Conservation (phyloP, 1,140 invertebrate species). For the Augochlora pura region DNA sequence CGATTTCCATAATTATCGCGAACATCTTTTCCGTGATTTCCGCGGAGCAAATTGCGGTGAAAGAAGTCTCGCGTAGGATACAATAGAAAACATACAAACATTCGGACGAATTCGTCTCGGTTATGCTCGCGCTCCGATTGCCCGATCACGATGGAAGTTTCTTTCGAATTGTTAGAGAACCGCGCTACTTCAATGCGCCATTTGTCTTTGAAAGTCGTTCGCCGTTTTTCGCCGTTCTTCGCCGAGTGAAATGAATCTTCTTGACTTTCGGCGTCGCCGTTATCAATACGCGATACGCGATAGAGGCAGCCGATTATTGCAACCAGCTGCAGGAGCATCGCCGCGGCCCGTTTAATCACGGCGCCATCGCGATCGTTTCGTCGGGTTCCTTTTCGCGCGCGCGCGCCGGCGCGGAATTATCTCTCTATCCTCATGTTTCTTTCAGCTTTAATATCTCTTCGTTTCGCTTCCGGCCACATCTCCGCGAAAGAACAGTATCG, state of each 20-base stretch:
- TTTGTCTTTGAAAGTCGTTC: background rate
- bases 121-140: background rate
- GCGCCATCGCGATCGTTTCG: background rate
- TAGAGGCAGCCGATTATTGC: constrained; percentile 19
- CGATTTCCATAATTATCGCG: too few species aligned
- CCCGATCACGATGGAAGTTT: background rate
- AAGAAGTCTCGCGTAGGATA: too few species aligned
- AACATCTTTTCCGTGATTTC: too few species aligned
- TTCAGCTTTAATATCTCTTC: constrained; percentile 41
- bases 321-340: constrained; percentile 33
- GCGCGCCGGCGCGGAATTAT: constrained; percentile 20
- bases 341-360: constrained; percentile 14
- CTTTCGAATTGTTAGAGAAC: background rate
- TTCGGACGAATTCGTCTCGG: background rate
- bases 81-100: background rate
- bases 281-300: constrained; percentile 22
- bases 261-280: constrained; percentile 3
- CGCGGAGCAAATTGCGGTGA: too few species aligned
- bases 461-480: constrained; percentile 19
- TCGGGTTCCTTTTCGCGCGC: background rate
- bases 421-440: constrained; percentile 44
- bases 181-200: background rate
- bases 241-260: constrained; percentile 13
- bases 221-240: background rate
- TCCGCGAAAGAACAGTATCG: constrained; percentile 15